Conservation (phyloP, 1,140 invertebrate species). For the Microplitis demolitor region DNA sequence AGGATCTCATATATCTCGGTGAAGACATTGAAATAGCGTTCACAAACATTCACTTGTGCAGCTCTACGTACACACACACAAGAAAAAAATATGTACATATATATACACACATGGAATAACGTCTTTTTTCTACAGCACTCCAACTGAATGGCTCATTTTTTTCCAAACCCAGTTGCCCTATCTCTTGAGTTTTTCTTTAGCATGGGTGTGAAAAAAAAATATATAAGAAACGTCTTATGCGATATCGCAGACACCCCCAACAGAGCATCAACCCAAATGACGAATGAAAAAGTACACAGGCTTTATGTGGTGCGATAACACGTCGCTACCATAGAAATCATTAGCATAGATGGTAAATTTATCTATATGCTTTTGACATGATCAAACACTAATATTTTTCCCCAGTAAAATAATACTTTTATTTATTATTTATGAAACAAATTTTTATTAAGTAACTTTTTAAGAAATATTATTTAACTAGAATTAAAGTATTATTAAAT, state of each 20-base stretch:
- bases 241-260: constrained; percentile 14
- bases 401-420: background rate
- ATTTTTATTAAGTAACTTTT: background rate
- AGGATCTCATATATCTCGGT: constrained; percentile 1
- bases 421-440: too few relatives aligned
- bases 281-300: constrained; percentile 15
- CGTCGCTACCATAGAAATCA: constrained; percentile 10
- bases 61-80: too few relatives aligned
- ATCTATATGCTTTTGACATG: background rate
- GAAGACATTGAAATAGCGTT: constrained; percentile 12
- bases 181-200: background rate
- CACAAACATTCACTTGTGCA: background rate
- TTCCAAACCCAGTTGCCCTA: background rate
- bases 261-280: constrained; percentile 24
- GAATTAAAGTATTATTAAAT: background rate
- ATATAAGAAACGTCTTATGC: background rate
- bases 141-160: background rate
- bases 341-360: constrained; percentile 23
- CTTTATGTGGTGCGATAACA: constrained; percentile 19
- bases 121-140: background rate
- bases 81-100: too few relatives aligned
- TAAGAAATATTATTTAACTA: too few relatives aligned
- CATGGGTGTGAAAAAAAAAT: too few relatives aligned
- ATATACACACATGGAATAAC: background rate
- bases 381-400: constrained; percentile 3